These are phyloP conservation scores for Scomber scombrus DNA, from an alignment of 2,113 vertebrate species.

Conservation along the genomic window DNA sequence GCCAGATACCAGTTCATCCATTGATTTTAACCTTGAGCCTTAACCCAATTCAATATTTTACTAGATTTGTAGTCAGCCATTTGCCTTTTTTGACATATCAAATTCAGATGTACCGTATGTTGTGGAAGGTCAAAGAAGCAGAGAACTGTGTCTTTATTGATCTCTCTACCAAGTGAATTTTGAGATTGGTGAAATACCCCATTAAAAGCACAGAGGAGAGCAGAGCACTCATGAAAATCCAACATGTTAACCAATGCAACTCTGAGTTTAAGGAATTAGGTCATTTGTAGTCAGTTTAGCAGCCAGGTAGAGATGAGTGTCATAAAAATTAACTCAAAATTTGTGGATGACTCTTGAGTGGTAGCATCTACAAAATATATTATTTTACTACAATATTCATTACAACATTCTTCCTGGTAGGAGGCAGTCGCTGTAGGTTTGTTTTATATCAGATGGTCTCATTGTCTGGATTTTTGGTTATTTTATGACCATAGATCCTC, in stretches of 20 bases:
- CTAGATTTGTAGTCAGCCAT: not conserved
- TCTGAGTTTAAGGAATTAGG: slow-evolving; percentile 2
- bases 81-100: slow-evolving; percentile 1
- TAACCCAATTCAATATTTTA: not conserved
- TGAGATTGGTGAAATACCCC: not conserved
- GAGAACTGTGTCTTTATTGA: not conserved
- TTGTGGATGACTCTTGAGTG: slow-evolving; percentile 18
- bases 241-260: slow-evolving; percentile 29
- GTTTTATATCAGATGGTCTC: not conserved
- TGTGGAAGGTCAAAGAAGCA: not conserved
- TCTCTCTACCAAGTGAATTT: not conserved
- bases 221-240: slow-evolving; percentile 25
- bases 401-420: not conserved
- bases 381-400: slow-evolving; percentile 21
- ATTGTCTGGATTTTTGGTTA: not conserved
- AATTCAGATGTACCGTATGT: too few species aligned
- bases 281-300: slow-evolving; percentile 29
- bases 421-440: not conserved
- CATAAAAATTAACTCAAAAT: slow-evolving; percentile 54
- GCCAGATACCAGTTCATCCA: not conserved
- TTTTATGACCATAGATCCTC: not conserved
- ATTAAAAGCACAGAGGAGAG: not conserved
- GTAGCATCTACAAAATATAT: not conserved
- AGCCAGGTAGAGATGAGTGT: slow-evolving; percentile 21
- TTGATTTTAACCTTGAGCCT: not conserved